These are phyloP conservation scores for Chrysotoxum bicinctum DNA, from an alignment of 2,888 invertebrate genomes.

Conservation along the genomic window DNA sequence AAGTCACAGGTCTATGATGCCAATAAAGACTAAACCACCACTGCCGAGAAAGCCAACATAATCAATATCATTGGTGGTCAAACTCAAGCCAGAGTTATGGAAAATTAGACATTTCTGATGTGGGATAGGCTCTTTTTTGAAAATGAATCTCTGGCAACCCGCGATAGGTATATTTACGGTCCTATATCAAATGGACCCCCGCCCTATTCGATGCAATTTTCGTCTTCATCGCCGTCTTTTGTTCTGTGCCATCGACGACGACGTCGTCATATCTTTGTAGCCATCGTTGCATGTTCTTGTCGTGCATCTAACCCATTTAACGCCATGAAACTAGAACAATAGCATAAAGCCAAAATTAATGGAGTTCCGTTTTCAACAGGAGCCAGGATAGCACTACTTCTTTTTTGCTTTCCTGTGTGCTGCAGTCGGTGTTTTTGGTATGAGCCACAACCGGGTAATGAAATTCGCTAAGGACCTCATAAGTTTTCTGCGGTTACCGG, in stretches of 20 bases:
- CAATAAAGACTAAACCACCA: too few relatives aligned
- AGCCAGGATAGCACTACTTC: conserved; percentile 39
- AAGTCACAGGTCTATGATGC: too few relatives aligned
- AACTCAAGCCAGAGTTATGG: too few relatives aligned
- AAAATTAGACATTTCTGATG: too few relatives aligned
- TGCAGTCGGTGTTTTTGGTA: conserved; percentile 43
- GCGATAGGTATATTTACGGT: too few relatives aligned
- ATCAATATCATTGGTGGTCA: too few relatives aligned
- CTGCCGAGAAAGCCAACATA: too few relatives aligned
- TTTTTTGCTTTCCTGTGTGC: neutral
- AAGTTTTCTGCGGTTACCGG: conserved; percentile 62
- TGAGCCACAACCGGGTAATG: conserved; percentile 64
- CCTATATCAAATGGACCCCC: neutral
- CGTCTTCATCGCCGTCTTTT: conserved; percentile 17
- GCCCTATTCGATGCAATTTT: conserved; percentile 39
- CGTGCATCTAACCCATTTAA: conserved; percentile 27
- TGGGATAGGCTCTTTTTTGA: neutral
- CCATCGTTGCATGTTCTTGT: conserved; percentile 15
- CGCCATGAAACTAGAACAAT: conserved; percentile 57
- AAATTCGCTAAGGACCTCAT: conserved; percentile 69
- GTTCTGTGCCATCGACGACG: neutral
- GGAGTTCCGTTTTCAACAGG: conserved; percentile 57
- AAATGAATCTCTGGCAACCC: neutral
- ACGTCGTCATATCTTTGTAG: neutral
- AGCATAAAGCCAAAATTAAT: conserved; percentile 68